Evolutionary conservation across 1,140 invertebrate species (phyloP).

Genomic region (Pentalonia nigronervosa): DNA sequence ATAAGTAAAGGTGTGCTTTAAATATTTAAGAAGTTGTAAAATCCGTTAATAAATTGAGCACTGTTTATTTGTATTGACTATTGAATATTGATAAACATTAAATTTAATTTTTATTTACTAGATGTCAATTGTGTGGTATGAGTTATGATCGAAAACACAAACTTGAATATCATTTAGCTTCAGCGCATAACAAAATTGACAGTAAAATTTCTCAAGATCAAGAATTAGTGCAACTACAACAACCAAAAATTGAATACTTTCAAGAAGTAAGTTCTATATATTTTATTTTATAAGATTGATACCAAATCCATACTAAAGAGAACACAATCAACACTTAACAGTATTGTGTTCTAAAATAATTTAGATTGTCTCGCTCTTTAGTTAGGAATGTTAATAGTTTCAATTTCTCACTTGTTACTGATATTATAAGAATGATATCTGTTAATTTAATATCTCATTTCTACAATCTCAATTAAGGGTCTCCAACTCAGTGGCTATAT

Average conservation of each 20-base stretch:
- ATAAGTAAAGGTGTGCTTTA: not conserved
- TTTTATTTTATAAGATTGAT: not conserved
- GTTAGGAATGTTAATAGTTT: too few relatives aligned
- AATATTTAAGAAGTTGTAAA: not conserved
- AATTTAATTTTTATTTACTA: conserved; percentile 58
- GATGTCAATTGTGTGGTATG: conserved; percentile 67
- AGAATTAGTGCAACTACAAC: not conserved
- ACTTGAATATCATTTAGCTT: conserved; percentile 62
- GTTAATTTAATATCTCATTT: too few relatives aligned
- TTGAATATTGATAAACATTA: not conserved
- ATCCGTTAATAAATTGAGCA: not conserved
- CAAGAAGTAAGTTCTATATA: conserved; percentile 37
- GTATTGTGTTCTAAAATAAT: not conserved
- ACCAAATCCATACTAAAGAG: not conserved
- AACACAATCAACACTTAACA: not conserved
- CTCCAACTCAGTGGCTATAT: too few relatives aligned
- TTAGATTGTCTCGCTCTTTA: not conserved
- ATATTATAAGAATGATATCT: too few relatives aligned
- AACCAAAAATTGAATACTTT: conserved; percentile 49
- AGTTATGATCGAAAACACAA: conserved; percentile 64
- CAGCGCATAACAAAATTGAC: conserved; percentile 59
- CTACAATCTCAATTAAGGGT: too few relatives aligned
- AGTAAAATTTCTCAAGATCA: conserved; percentile 38
- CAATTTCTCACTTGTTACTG: too few relatives aligned
- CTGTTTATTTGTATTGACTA: not conserved